Evolutionary conservation across 2,113 vertebrate genomes (phyloP).

Genomic region (Pavo muticus): DNA sequence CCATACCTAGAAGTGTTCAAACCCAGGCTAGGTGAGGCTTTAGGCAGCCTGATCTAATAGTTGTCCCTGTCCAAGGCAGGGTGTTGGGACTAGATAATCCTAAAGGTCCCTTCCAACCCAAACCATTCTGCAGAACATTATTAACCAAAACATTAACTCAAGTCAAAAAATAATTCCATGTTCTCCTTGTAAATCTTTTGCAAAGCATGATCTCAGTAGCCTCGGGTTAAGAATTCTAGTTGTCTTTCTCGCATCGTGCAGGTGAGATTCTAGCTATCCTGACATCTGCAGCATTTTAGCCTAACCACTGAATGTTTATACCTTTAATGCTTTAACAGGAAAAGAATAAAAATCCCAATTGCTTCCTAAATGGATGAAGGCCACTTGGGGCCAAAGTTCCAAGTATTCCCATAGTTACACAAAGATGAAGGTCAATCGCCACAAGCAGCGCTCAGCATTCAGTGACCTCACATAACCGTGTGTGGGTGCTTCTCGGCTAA

Average conservation of each 20-base stretch:
- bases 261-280: background rate
- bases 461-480: background rate
- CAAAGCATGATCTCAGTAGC: background rate
- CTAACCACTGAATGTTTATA: background rate
- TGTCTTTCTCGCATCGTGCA: background rate
- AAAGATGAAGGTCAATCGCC: background rate
- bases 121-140: background rate
- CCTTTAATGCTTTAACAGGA: accelerated
- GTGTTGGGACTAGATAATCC: no score
- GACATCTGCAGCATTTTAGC: background rate
- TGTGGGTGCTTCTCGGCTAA: background rate
- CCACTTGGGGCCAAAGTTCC: background rate
- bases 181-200: background rate
- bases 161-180: background rate
- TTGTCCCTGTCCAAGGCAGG: no score
- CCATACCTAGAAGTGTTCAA: no score
- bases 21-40: no score
- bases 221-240: background rate
- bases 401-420: background rate
- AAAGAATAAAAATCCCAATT: background rate
- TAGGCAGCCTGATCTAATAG: no score
- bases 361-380: background rate
- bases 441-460: background rate
- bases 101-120: no score
- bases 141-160: background rate